Conservation (phyloP, 2,888 invertebrate species). For the Caenorhabditis afra region DNA sequence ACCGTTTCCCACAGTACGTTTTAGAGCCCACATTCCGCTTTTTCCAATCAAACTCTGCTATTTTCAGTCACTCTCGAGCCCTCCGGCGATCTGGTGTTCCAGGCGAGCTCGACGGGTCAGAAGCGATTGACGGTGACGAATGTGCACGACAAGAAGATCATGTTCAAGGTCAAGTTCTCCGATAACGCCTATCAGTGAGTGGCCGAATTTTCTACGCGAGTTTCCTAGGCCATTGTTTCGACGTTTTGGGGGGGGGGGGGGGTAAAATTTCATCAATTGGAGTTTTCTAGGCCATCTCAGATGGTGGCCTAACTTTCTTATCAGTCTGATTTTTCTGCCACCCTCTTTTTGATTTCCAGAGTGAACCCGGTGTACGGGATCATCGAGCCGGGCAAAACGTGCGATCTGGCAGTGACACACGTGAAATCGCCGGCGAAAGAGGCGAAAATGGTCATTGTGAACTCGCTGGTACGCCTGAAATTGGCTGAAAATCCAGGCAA, state of each 20-base stretch:
- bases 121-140: constrained; percentile 36
- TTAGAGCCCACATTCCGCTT: not conserved
- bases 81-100: constrained; percentile 16
- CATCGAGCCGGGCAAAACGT: constrained; percentile 31
- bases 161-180: constrained; percentile 49
- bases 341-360: no score
- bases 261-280: no score
- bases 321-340: not conserved
- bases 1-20: constrained; percentile 26
- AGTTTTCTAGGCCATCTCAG: no score
- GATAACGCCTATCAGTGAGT: constrained; percentile 36
- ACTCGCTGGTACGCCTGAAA: constrained; percentile 35
- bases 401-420: constrained; percentile 35
- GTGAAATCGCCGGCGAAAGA: constrained; percentile 39
- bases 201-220: no score
- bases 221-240: no score
- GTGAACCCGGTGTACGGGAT: constrained; percentile 46
- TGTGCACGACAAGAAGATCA: constrained; percentile 42
- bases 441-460: constrained; percentile 42
- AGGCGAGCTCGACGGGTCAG: constrained; percentile 27
- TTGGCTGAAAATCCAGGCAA: no score
- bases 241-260: no score
- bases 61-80: constrained; percentile 41
- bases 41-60: not conserved
- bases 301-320: not conserved